These are phyloP conservation scores for Formicarius rufipectus DNA, from an alignment of 2,113 vertebrate species.

Conservation along the genomic window DNA sequence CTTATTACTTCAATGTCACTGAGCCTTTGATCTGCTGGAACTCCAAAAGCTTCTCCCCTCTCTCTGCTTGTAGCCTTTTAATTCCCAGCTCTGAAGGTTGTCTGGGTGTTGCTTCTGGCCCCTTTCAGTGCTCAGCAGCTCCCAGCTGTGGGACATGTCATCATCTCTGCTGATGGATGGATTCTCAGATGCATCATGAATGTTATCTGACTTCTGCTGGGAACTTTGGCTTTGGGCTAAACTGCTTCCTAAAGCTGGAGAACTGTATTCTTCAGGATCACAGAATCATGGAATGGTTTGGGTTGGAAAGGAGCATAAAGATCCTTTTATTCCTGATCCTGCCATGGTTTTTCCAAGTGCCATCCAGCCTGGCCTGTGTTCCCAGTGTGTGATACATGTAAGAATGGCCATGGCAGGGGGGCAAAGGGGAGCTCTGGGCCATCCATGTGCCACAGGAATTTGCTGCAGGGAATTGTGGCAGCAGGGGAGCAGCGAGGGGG, in stretches of 20 bases:
- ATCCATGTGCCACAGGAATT: not conserved
- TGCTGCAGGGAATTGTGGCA: not conserved
- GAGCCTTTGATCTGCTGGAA: not conserved
- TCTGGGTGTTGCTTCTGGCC: not conserved
- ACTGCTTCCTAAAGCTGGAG: not conserved
- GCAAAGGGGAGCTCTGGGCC: not conserved
- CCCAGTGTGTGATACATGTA: rapidly evolving
- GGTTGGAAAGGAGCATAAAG: not conserved
- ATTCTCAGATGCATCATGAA: not conserved
- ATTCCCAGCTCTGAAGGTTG: not conserved
- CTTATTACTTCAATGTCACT: not conserved
- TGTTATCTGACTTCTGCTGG: rapidly evolving
- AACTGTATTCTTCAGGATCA: not conserved
- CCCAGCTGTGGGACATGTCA: not conserved
- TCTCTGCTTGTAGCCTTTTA: not conserved
- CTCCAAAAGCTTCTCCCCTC: not conserved
- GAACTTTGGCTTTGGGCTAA: not conserved
- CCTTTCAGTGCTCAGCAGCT: not conserved
- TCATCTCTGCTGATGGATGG: not conserved
- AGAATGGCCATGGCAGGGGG: not conserved
- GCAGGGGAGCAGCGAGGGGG: not conserved
- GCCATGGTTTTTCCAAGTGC: not conserved
- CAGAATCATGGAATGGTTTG: rapidly evolving
- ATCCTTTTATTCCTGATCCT: not conserved
- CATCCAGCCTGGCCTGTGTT: not conserved